phyloP scores from a whole-genome alignment of 2,113 vertebrate species.

The Pangasianodon gigas region DNA sequence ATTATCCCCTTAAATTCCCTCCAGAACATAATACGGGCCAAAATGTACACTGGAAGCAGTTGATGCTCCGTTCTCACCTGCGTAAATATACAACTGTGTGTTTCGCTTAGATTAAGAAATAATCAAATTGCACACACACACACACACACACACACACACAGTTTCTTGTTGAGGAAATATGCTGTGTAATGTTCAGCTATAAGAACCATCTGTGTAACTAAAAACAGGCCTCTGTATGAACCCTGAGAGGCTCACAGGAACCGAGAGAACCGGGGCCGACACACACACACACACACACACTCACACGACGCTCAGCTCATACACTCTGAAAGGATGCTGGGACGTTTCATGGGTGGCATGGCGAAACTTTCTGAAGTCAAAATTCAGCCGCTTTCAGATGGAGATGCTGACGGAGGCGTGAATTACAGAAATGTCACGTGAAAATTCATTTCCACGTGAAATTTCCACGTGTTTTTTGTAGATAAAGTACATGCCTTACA shows the following conservation, averaged over 20 bases:
- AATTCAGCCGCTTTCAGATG: not conserved
- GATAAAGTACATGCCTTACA: not conserved
- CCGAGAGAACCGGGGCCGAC: not conserved
- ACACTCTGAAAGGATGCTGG: not conserved
- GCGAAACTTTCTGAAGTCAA: not conserved
- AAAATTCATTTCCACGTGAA: not conserved
- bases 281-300: constrained; percentile 33
- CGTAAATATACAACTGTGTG: constrained; percentile 71
- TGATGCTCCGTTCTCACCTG: constrained; percentile 52
- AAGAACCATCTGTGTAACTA: constrained; percentile 78
- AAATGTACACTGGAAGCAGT: constrained; percentile 50
- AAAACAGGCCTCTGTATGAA: constrained; percentile 44
- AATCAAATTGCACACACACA: constrained; percentile 70
- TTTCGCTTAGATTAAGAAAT: constrained; percentile 71
- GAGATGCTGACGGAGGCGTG: not conserved
- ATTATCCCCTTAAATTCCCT: constrained; percentile 46
- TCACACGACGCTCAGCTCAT: not conserved
- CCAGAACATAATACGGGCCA: constrained; percentile 50
- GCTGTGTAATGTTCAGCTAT: constrained; percentile 70
- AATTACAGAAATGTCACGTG: not conserved
- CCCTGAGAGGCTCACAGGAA: constrained; percentile 11
- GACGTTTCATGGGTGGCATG: not conserved
- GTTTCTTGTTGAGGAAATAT: constrained; percentile 70
- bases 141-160: constrained; percentile 67
- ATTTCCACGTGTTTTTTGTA: not conserved